Base-by-base conservation (phyloP, 1,140 invertebrate genomes). In the Coelopa frigida region DNA sequence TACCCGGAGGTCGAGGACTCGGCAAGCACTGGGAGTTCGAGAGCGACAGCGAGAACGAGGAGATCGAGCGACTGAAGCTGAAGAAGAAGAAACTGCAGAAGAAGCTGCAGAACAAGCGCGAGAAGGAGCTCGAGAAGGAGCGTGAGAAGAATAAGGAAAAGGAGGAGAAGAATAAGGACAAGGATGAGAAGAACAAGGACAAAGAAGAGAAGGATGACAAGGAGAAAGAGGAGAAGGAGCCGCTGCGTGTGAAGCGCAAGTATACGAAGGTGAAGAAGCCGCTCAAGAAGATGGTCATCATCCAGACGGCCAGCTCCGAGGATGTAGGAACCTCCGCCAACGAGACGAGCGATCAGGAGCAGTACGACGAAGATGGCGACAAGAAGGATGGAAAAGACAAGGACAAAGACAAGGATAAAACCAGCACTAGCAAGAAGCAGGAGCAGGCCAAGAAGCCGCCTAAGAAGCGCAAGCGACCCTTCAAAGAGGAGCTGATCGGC, bases 1-100 rank as follows among this genome's bases (percentile, higher is more conserved):
- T 81, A 14, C 83, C 85, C 0, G 85, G 85, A 6, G 73, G 85
- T 2, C 73, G 85, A 36, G 84, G 83, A n/a, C 74, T 81, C 11
- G 83, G 83, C 12, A 87, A 87, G 64, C 84, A 89, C 60, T 89
- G 84, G 83, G 85, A 89, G 52, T 84, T 86, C 45, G 70, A 75
- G 51, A 70, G 70, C 44, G 70, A 73, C 41, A 75, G 66, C 59
- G 73, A 66, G 42, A 58, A 49, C 18, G 70, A 71, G 49, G 64
- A 62, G 15, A 36, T 62, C 39, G 62, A 62, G n/a, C 27, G 55
- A n/a, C 27, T 61, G 40, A 52, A 44, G 6, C 40, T 45, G 0
- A 67, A 67, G 44, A 57, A 53, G 23, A 57, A 59, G 43, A 61
- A 55, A 42, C 8, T 47, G n/a, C 48, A 53, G 32, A 58, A 60